A percentile compares a stretch with the other conserved stretches of the same genome.
Evolutionary conservation across 2,113 vertebrate genomes (phyloP).

Genomic region (Recurvirostra avosetta): DNA sequence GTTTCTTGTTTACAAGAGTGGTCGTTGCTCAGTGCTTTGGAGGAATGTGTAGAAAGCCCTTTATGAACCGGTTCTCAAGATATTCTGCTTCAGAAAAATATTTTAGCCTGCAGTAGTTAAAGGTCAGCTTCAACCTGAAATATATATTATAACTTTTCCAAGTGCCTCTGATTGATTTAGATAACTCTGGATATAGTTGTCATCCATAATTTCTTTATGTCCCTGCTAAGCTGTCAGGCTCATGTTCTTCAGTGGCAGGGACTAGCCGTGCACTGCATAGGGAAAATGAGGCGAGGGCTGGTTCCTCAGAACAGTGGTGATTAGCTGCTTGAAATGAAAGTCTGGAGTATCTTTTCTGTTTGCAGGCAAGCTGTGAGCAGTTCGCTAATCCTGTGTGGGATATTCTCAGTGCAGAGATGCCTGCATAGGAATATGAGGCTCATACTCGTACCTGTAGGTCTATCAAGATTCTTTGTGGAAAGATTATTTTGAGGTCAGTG

Average conservation of each 20-base stretch:
- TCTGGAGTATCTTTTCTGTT: background rate
- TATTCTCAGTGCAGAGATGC: background rate
- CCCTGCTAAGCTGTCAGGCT: background rate
- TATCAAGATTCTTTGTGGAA: background rate
- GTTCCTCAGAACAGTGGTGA: background rate
- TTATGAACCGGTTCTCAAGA: background rate
- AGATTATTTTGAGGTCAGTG: background rate
- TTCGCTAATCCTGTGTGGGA: background rate
- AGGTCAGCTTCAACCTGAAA: conserved; percentile 5
- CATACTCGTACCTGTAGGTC: background rate
- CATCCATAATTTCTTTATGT: background rate
- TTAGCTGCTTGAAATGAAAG: background rate
- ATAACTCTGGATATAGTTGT: background rate
- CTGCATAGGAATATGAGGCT: background rate
- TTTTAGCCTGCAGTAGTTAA: background rate
- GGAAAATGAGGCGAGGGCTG: background rate
- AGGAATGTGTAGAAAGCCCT: background rate
- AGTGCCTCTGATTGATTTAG: background rate
- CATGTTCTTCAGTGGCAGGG: background rate
- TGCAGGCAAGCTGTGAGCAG: background rate
- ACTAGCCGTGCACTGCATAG: fast-evolving
- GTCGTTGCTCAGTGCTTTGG: background rate
- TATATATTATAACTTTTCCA: background rate
- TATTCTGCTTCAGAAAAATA: background rate
- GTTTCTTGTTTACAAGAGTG: background rate